Evolutionary conservation across 2,888 invertebrate species (phyloP).

Genomic region (Odontothrips loti): DNA sequence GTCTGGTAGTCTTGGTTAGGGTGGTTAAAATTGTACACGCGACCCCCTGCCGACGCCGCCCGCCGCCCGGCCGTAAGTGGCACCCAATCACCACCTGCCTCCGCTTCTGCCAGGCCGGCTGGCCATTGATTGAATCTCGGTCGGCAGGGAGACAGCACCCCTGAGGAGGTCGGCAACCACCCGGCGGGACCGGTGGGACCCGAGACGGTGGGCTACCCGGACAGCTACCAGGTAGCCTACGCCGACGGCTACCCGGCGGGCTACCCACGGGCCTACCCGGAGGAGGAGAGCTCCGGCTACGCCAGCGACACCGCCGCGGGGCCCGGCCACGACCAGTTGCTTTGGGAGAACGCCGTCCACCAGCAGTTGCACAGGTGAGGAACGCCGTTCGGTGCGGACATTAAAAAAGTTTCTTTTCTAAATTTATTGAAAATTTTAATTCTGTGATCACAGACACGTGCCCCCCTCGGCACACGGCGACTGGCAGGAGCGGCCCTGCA

Average conservation of each 20-base stretch:
- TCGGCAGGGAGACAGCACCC: conserved; percentile 37
- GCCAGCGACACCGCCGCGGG: conserved; percentile 75
- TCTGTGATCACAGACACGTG: background rate
- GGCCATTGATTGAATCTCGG: too few species aligned
- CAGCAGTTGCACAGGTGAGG: conserved; percentile 34
- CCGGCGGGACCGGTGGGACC: conserved; percentile 14
- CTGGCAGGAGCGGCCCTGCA: background rate
- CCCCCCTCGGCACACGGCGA: too few species aligned
- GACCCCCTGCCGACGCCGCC: background rate
- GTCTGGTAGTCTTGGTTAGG: too few species aligned
- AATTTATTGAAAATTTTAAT: too few species aligned
- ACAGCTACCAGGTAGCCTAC: conserved; percentile 50
- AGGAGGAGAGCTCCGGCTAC: conserved; percentile 71
- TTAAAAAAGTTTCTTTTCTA: background rate
- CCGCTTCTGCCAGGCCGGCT: too few species aligned
- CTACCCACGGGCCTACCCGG: conserved; percentile 27
- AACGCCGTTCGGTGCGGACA: background rate
- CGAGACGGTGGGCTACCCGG: conserved; percentile 37
- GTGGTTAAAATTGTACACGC: too few species aligned
- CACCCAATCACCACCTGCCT: too few species aligned
- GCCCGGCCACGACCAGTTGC: conserved; percentile 42
- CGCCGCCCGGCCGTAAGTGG: too few species aligned
- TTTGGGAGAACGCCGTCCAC: conserved; percentile 34
- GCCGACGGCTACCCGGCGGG: conserved; percentile 49
- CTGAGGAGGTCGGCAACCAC: conserved; percentile 44